Evolutionary conservation across 2,888 invertebrate genomes (phyloP).

Genomic region (Petrolisthes cinctipes): DNA sequence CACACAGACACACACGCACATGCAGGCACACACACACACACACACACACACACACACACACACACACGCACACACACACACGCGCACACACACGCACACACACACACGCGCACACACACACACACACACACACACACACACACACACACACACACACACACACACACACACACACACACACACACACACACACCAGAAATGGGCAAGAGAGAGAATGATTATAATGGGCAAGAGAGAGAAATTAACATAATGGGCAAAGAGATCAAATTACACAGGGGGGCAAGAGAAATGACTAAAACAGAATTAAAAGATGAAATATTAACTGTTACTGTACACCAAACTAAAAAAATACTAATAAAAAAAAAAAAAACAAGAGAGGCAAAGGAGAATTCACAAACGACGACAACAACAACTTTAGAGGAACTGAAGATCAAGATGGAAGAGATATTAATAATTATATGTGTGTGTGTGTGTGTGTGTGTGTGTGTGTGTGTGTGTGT

Average conservation of each 20-base stretch:
- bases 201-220: background rate
- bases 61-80: background rate
- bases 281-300: no score
- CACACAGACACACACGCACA: background rate
- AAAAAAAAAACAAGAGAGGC: background rate
- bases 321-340: no score
- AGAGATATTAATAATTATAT: conserved; percentile 19
- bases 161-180: conserved; percentile 2
- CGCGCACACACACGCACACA: background rate
- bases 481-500: conserved; percentile 5
- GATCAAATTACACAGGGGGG: no score
- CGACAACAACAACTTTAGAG: background rate
- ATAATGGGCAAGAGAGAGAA: no score
- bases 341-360: background rate
- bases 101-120: background rate
- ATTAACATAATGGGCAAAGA: no score
- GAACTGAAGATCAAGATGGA: background rate
- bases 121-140: background rate
- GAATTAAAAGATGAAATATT: no score
- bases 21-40: background rate
- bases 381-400: background rate
- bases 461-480: background rate
- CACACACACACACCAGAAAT: background rate
- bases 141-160: conserved; percentile 5
- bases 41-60: background rate